These are phyloP conservation scores for Tanytarsus gracilentus DNA, from an alignment of 2,888 invertebrate genomes.

Conservation along the genomic window DNA sequence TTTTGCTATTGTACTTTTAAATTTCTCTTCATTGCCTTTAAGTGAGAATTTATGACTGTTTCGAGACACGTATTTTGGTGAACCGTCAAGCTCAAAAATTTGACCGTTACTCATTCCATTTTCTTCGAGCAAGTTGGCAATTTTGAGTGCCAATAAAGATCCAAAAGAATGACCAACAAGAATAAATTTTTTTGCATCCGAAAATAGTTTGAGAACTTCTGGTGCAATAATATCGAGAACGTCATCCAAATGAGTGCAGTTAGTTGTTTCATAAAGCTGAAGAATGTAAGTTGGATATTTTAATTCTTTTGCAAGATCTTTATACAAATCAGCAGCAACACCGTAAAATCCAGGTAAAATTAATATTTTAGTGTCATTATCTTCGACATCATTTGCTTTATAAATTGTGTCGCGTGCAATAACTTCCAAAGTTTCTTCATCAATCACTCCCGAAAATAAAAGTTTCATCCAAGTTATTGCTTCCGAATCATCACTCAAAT, in stretches of 20 bases:
- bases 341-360: slow-evolving; percentile 5
- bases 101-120: background rate
- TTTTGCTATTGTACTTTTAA: background rate
- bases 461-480: slow-evolving; percentile 49
- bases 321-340: background rate
- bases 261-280: background rate
- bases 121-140: slow-evolving; percentile 36
- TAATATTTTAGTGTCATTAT: background rate
- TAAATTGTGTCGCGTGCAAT: background rate
- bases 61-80: background rate
- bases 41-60: background rate
- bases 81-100: background rate
- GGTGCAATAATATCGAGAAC: slow-evolving; percentile 56
- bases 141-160: slow-evolving; percentile 38
- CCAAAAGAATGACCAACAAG: slow-evolving; percentile 9
- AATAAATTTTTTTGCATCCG: background rate
- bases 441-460: background rate
- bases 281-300: background rate
- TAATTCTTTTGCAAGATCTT: background rate
- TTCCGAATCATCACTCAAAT: background rate
- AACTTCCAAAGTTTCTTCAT: background rate
- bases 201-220: slow-evolving; percentile 37
- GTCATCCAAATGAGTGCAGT: background rate
- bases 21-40: background rate
- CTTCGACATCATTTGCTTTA: background rate